These are phyloP conservation scores for Notiomystis cincta DNA, from an alignment of 2,113 vertebrate species.

Conservation along the genomic window DNA sequence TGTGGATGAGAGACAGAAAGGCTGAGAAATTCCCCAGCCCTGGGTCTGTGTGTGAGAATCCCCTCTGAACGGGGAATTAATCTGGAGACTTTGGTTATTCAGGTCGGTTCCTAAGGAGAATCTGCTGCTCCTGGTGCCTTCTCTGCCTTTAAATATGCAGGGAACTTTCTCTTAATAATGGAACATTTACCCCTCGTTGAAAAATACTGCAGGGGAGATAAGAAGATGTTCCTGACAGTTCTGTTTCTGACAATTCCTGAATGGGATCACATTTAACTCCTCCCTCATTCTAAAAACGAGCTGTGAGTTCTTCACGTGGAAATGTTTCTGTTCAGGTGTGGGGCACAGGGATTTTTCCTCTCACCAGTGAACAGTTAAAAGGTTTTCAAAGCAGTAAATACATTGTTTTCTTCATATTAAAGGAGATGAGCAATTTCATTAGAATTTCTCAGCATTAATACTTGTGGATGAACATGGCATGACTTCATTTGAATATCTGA, in stretches of 20 bases:
- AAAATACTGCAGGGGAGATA: background rate
- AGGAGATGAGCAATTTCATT: background rate
- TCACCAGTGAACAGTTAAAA: background rate
- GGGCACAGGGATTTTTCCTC: background rate
- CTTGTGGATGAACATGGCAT: background rate
- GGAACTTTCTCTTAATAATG: background rate
- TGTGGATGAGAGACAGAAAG: background rate
- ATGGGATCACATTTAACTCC: background rate
- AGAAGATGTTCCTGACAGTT: background rate
- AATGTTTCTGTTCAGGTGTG: background rate
- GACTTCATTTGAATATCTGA: constrained; percentile 5
- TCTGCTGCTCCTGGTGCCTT: background rate
- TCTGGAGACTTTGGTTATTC: background rate
- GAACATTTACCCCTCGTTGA: background rate
- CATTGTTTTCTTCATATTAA: background rate
- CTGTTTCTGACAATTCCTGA: background rate
- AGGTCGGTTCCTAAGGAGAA: background rate
- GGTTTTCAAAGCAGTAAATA: background rate
- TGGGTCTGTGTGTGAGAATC: background rate
- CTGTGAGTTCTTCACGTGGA: background rate
- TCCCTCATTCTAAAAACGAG: background rate
- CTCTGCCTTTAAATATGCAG: background rate
- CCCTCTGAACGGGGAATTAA: background rate
- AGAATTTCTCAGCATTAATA: background rate
- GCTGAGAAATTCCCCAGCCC: background rate